Base-by-base conservation (phyloP, 2,113 vertebrate genomes). In the Alosa alosa region DNA sequence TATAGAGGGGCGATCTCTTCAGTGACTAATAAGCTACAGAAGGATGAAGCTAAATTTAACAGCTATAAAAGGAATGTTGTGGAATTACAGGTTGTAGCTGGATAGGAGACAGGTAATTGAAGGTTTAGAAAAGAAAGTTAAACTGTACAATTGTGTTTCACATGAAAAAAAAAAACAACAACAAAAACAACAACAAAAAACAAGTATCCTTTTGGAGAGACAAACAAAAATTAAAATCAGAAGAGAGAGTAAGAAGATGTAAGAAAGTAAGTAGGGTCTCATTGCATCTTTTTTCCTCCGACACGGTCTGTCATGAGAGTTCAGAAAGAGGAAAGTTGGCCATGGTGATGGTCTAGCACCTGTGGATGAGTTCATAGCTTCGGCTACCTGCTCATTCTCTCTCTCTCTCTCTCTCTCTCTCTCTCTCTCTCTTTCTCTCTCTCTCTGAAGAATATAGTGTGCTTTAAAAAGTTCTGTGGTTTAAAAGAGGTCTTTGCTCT, bases 401-500 rank as follows among this genome's bases (percentile, higher is more conserved):
- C 64, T 31, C 64, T 31, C 55, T 22, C 55, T 22, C 55, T 60
- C 55, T 22, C 55, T 60, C 55, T 60, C 64, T 13, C 10, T 31
- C n/a, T 36, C 10, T 72, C 25, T 72, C 31, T 3, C 8, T 13
- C n/a, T 31, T 10, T 13, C 25, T 72, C 64, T 3, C 9, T 64
- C 64, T 72, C 25, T 72, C 25, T 13, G 8, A 72, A 15, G 64
- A 72, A 72, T 36, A 72, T 8, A 72, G 36, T 81, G n/a, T 31
- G 81, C 31, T 36, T 13, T 36, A 82, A 75, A 6, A 84, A 49
- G 47, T 52, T 84, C n/a, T 82, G 15, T 17, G 4, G 85, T 92
- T 94, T 92, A 96, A 91, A 96, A 96, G 82, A 96, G 93, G 72
- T 89, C 93, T 87, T 95, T 96, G 91, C 91, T 93, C 88, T 96